Base-by-base conservation (phyloP, 2,797 vertebrate species). In the Aldrovandia affinis region DNA sequence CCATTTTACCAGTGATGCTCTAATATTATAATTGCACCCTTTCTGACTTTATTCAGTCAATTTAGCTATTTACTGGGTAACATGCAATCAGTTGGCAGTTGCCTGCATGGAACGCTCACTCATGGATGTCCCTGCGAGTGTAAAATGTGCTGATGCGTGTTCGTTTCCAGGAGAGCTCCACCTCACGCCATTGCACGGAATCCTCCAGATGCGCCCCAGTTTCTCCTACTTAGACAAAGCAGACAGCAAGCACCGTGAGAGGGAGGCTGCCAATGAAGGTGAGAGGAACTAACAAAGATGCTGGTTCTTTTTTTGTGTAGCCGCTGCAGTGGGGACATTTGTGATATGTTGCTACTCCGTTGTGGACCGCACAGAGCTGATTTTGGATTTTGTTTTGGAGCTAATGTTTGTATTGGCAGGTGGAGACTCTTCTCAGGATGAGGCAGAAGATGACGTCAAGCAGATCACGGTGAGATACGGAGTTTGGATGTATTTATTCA, bases 341-440 rank as follows among this genome's bases (percentile, higher is more conserved):
- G 0, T 12, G 54, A 10, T 44, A 15, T 54, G 20, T 22, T 73
- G 15, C 68, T 73, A 33, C 9, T 8, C 12, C 30, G 10, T 14
- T 0, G 12, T 42, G 33, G 63, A n/a, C 61, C 30, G 30, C 14
- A 8, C 57, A 3, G 0, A 20, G 15, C 68, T 25, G 30, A 4
- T 68, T 28, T n/a, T 82, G 82, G 0, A 18, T 30, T 59, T 54
- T n/a, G 20, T 47, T 28, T 55, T 42, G 50, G 47, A 2, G 54
- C 25, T 30, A 2, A 68, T 28, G 15, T 12, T 65, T 28, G 79
- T 18, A 4, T 28, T 88, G 88, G 25, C 91, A 99, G 98, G 96
- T 47, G 98, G 98, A 87, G 98, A 99, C 90, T 99, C 98, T n/a
- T 99, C 98, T 1, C 98, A 99, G 92, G 98, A 99, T 81, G 98